These are phyloP conservation scores for Cataglyphis cursor DNA, from an alignment of 2,888 invertebrate species.

Conservation along the genomic window DNA sequence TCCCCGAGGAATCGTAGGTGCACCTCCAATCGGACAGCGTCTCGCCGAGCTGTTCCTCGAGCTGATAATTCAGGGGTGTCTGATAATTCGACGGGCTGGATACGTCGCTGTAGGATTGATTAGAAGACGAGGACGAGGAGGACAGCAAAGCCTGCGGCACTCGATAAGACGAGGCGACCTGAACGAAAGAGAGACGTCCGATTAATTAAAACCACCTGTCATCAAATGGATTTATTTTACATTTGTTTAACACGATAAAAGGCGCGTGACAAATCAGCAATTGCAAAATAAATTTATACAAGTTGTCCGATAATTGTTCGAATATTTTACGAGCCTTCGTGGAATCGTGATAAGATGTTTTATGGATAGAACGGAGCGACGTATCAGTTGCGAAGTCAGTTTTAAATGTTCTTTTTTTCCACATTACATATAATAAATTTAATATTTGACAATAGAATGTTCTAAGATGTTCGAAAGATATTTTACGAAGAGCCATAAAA, in stretches of 20 bases:
- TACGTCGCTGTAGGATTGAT: constrained; percentile 78
- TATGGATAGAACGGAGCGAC: not conserved
- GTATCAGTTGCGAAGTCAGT: not conserved
- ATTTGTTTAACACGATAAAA: not conserved
- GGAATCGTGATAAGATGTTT: constrained; percentile 26
- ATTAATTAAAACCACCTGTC: not conserved
- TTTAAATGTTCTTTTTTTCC: not conserved
- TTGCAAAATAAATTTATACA: constrained; percentile 8
- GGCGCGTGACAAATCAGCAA: not conserved
- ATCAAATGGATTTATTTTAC: not conserved
- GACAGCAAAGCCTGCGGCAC: constrained; percentile 59
- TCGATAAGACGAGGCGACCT: constrained; percentile 61
- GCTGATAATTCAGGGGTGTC: constrained; percentile 64
- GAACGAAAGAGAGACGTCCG: not conserved
- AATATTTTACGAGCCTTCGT: constrained; percentile 2
- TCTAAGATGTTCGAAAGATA: not conserved
- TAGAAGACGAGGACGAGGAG: constrained; percentile 79
- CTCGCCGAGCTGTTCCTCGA: constrained; percentile 74
- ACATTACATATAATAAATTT: not conserved
- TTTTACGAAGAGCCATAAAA: not conserved
- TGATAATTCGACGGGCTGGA: constrained; percentile 80
- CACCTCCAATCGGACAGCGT: constrained; percentile 58
- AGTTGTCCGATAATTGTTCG: not conserved
- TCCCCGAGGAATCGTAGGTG: constrained; percentile 69
- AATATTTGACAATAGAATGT: not conserved